Percentiles rank a stretch among this genome's conserved stretches.
Conservation (phyloP, 2,888 invertebrate species). For the Eudasyphora cyanicolor region DNA sequence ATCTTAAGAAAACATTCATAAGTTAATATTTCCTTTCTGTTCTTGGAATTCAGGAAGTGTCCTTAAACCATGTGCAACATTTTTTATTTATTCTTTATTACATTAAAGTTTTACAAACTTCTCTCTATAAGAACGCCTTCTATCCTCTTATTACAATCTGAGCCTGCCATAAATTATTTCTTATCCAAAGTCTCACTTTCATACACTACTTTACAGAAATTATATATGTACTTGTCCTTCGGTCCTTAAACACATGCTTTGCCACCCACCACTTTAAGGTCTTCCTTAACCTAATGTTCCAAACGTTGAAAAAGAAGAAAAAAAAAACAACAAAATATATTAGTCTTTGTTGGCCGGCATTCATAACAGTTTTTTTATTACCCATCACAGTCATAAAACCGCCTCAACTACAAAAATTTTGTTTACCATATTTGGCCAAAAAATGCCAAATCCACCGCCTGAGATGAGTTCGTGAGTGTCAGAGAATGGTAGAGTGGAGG, state of each 20-base stretch:
- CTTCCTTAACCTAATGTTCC: background rate
- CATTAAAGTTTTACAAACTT: too few species aligned
- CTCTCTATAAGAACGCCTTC: too few species aligned
- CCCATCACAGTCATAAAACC: background rate
- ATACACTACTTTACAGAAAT: background rate
- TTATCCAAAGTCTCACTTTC: background rate
- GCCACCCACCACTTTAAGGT: background rate
- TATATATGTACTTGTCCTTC: background rate
- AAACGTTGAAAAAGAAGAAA: background rate
- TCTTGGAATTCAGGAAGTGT: too few species aligned
- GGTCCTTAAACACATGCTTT: background rate
- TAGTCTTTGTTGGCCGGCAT: conserved; percentile 5
- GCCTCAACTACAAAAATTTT: background rate
- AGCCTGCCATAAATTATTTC: too few species aligned
- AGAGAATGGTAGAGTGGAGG: background rate
- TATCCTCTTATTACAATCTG: too few species aligned
- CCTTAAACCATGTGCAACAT: too few species aligned
- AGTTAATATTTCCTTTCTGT: too few species aligned
- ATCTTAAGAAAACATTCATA: too few species aligned
- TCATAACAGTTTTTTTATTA: conserved; percentile 7
- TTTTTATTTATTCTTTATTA: too few species aligned
- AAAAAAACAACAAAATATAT: background rate
- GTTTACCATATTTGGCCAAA: conserved; percentile 31
- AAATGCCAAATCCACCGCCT: background rate
- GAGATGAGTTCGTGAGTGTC: background rate